A percentile compares a stretch with the other conserved stretches of the same genome.
phyloP scores from a whole-genome alignment of 2,113 vertebrate species.

The Clarias magur region DNA sequence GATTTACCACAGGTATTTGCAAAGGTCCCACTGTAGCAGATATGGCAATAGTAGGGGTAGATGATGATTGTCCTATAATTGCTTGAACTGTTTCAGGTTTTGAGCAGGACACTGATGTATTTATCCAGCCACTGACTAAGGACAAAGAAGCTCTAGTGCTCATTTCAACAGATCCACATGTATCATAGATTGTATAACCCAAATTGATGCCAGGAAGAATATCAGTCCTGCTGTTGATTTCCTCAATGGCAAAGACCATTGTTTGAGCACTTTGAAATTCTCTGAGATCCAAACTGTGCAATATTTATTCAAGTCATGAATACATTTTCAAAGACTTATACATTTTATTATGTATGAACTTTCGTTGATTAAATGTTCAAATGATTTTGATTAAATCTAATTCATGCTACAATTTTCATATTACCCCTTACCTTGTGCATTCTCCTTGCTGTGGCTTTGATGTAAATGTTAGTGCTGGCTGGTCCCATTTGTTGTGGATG shows the following conservation, averaged over 20 bases:
- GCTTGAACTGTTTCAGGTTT: constrained; percentile 52
- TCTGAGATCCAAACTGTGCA: constrained; percentile 53
- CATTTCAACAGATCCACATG: constrained; percentile 55
- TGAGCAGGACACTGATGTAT: constrained; percentile 32
- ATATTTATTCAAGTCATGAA: not conserved
- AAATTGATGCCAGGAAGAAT: constrained; percentile 56
- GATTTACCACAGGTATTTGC: constrained; percentile 54
- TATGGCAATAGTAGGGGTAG: constrained; percentile 56
- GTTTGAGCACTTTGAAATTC: constrained; percentile 59
- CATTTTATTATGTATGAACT: too few species aligned
- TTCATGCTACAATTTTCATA: not conserved
- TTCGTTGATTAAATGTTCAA: too few species aligned
- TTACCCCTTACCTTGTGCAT: constrained; percentile 55
- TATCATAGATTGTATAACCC: constrained; percentile 61
- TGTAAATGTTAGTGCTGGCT: constrained; percentile 41
- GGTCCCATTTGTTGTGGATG: constrained; percentile 54
- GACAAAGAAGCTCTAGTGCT: constrained; percentile 56
- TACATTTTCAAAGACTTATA: not conserved
- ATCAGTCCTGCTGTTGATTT: constrained; percentile 58
- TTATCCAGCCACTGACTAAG: constrained; percentile 48
- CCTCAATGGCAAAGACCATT: constrained; percentile 63
- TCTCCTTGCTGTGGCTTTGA: constrained; percentile 41
- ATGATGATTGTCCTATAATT: constrained; percentile 60
- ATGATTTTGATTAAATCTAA: not conserved
- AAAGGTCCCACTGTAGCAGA: constrained; percentile 57